Conservation (phyloP, 2,888 invertebrate genomes). For the Andrena bicolor region DNA sequence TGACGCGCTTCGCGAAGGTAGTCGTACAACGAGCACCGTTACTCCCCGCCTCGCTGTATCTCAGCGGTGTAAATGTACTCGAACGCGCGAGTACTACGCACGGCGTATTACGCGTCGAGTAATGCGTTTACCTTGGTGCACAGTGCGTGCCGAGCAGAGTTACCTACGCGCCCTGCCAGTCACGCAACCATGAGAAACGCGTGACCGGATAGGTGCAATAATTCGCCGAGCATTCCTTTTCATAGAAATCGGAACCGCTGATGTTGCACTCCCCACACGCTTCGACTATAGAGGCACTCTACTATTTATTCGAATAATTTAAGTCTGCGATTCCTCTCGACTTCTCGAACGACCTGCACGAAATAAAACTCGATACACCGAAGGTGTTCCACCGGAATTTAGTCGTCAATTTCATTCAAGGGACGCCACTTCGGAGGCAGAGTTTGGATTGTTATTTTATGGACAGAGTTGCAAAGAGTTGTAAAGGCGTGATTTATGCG, state of each 20-base stretch:
- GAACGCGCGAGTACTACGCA: constrained; percentile 51
- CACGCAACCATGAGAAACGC: constrained; percentile 52
- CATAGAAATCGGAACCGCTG: not conserved
- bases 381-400: not conserved
- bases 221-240: constrained; percentile 5
- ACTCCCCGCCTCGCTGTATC: constrained; percentile 46
- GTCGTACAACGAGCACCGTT: constrained; percentile 72
- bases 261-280: not conserved
- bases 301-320: constrained; percentile 9
- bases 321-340: not conserved
- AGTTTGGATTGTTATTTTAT: not conserved
- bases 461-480: not conserved
- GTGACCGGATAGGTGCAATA: constrained; percentile 50
- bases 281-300: not conserved
- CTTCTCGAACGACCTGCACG: too few relatives aligned
- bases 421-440: not conserved
- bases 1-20: constrained; percentile 43
- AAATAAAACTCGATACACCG: too few relatives aligned
- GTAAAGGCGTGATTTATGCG: constrained; percentile 4
- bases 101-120: constrained; percentile 40
- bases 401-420: not conserved
- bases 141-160: constrained; percentile 33
- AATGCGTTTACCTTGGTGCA: constrained; percentile 61
- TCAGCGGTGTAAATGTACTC: constrained; percentile 50
- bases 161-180: constrained; percentile 41